Evolutionary conservation across 2,113 vertebrate species (phyloP).

Genomic region (Beaufortia kweichowensis): DNA sequence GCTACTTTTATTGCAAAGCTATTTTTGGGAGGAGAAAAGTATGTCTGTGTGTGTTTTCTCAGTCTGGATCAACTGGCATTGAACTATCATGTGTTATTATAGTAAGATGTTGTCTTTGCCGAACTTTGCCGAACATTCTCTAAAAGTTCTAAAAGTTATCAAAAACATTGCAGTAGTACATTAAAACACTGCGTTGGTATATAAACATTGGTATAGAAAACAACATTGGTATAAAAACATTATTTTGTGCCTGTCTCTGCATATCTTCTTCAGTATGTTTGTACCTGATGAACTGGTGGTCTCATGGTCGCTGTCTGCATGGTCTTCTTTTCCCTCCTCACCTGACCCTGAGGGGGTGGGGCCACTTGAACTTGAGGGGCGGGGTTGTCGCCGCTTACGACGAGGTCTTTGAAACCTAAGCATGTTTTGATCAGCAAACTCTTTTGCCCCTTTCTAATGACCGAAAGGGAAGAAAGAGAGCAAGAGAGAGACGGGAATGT

Average conservation of each 20-base stretch:
- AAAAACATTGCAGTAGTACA: no score
- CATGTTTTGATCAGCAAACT: conserved; percentile 92
- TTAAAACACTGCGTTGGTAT: no score
- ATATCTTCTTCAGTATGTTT: background rate
- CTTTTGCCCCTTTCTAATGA: conserved; percentile 93
- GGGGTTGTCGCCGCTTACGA: conserved; percentile 79
- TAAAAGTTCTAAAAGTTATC: no score
- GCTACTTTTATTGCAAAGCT: background rate
- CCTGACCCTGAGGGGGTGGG: conserved; percentile 73
- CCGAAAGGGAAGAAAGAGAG: background rate
- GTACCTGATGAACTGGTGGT: conserved; percentile 95
- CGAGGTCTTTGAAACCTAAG: conserved; percentile 84
- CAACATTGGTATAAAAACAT: no score
- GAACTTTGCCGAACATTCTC: no score
- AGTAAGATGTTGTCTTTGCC: background rate
- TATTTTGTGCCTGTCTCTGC: background rate
- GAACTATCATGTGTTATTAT: background rate
- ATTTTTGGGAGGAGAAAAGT: background rate
- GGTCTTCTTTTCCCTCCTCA: conserved; percentile 81
- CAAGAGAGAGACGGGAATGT: background rate
- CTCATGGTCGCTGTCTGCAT: conserved; percentile 94
- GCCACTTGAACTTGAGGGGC: conserved; percentile 74
- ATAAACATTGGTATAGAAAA: no score
- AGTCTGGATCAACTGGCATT: background rate
- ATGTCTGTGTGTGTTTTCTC: conserved; percentile 3